Conservation (phyloP, 2,888 invertebrate species). For the Acrobasis suavella region DNA sequence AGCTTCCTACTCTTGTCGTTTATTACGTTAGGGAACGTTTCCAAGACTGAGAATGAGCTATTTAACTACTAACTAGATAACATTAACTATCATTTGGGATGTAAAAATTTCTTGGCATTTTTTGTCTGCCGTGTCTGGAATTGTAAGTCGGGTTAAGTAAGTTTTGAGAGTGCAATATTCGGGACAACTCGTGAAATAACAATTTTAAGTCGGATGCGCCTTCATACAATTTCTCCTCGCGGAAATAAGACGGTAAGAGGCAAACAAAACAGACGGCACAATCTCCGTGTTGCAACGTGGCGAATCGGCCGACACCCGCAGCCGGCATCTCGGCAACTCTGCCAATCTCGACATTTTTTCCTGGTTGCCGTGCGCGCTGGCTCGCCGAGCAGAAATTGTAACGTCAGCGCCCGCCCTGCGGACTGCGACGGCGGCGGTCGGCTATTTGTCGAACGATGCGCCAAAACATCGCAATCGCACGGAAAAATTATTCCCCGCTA, state of each 20-base stretch:
- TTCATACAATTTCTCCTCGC: constrained; percentile 67
- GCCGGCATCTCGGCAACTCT: constrained; percentile 54
- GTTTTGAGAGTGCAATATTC: constrained; percentile 47
- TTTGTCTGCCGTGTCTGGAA: constrained; percentile 38
- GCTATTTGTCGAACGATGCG: constrained; percentile 79
- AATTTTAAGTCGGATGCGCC: constrained; percentile 63
- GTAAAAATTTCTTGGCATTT: constrained; percentile 41
- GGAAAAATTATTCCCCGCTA: constrained; percentile 75
- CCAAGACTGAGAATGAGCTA: constrained; percentile 79
- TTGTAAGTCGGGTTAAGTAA: constrained; percentile 37
- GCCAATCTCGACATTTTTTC: constrained; percentile 77
- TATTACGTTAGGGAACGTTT: constrained; percentile 79
- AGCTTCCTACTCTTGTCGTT: constrained; percentile 79
- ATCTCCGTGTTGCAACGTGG: constrained; percentile 76
- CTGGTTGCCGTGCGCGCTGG: constrained; percentile 53
- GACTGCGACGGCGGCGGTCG: constrained; percentile 71
- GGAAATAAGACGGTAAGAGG: constrained; percentile 77
- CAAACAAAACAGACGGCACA: constrained; percentile 77
- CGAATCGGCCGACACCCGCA: constrained; percentile 73
- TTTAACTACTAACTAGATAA: constrained; percentile 77
- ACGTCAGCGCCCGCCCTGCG: constrained; percentile 73
- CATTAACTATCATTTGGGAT: constrained; percentile 59
- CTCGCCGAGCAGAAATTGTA: constrained; percentile 61
- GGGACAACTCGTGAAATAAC: constrained; percentile 58
- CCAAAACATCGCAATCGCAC: constrained; percentile 79